phyloP scores from a whole-genome alignment of 2,797 vertebrate genomes.

The Arrhamphus sclerolepis region DNA sequence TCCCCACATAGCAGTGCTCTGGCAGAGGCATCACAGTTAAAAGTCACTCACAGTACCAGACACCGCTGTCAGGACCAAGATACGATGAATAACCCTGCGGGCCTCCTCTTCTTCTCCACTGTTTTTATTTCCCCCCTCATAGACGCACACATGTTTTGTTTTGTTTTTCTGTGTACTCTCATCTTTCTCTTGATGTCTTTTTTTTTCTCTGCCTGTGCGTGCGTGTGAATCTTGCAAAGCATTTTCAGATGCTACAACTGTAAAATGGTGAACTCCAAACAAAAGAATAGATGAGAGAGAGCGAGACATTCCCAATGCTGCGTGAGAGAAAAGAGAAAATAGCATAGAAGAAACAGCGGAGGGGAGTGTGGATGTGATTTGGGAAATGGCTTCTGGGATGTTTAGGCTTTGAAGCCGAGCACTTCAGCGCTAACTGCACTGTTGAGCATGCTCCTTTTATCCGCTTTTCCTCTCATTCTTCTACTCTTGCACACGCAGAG shows the following conservation, averaged over 20 bases:
- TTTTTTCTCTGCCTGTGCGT: constrained; percentile 10
- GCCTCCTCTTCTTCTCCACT: constrained; percentile 44
- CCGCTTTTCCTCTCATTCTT: constrained; percentile 36
- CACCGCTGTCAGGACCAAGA: constrained; percentile 62
- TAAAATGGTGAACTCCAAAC: constrained; percentile 52
- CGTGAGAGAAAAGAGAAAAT: constrained; percentile 29
- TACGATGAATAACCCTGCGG: constrained; percentile 67
- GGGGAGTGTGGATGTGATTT: constrained; percentile 56
- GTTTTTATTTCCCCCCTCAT: constrained; percentile 41
- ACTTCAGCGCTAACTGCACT: constrained; percentile 56
- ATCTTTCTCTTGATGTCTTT: constrained; percentile 28
- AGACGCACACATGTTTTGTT: constrained; percentile 12
- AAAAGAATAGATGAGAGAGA: constrained; percentile 46
- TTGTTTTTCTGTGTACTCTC: constrained; percentile 26
- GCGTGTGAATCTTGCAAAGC: constrained; percentile 35
- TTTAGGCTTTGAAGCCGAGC: constrained; percentile 73
- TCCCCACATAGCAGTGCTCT: constrained; percentile 56
- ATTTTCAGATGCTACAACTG: constrained; percentile 39
- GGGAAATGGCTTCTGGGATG: constrained; percentile 76
- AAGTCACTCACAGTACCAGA: constrained; percentile 72
- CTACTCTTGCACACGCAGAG: constrained; percentile 48
- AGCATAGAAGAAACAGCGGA: constrained; percentile 40
- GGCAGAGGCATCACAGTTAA: constrained; percentile 66
- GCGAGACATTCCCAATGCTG: constrained; percentile 20
- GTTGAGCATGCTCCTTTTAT: constrained; percentile 53